A percentile compares a stretch with the other conserved stretches of the same genome.
Evolutionary conservation across 23 tunicate genomes (phyloP).

Genomic region (Halocynthia roretzi): DNA sequence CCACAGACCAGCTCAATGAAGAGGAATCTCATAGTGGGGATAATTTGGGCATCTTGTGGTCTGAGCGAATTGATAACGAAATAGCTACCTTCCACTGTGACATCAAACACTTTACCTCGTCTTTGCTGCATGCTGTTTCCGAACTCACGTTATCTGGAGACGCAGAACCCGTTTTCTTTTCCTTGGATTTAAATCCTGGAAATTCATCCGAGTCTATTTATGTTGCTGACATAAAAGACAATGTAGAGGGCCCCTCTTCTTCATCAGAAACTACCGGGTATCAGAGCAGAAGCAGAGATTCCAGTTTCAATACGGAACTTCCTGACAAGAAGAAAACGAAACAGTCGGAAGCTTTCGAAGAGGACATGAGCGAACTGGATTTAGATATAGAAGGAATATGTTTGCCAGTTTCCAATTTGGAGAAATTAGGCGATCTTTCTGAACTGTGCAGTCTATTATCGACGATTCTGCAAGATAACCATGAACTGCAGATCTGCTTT

Average conservation of each 20-base stretch:
- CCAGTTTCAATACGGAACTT: neutral
- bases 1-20: conserved; percentile 30
- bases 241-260: neutral
- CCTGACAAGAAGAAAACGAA: neutral
- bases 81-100: conserved; percentile 1
- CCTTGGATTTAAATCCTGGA: too few species aligned
- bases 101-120: neutral
- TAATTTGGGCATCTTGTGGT: conserved; percentile 14
- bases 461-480: conserved; percentile 40
- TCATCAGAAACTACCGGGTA: conserved; percentile 22
- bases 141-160: neutral
- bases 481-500: conserved; percentile 30
- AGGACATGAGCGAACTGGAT: neutral
- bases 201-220: too few species aligned
- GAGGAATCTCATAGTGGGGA: neutral
- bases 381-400: conserved; percentile 34
- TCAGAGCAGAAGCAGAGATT: conserved; percentile 24
- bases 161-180: too few species aligned
- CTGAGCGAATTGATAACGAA: conserved; percentile 27
- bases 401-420: conserved; percentile 31
- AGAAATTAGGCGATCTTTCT: conserved; percentile 27
- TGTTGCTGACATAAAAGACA: too few species aligned
- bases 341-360: neutral
- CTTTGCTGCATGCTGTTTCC: neutral
- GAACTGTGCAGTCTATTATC: conserved; percentile 44